Base-by-base conservation (phyloP, 2,797 vertebrate genomes). In the Epinephelus awoara region DNA sequence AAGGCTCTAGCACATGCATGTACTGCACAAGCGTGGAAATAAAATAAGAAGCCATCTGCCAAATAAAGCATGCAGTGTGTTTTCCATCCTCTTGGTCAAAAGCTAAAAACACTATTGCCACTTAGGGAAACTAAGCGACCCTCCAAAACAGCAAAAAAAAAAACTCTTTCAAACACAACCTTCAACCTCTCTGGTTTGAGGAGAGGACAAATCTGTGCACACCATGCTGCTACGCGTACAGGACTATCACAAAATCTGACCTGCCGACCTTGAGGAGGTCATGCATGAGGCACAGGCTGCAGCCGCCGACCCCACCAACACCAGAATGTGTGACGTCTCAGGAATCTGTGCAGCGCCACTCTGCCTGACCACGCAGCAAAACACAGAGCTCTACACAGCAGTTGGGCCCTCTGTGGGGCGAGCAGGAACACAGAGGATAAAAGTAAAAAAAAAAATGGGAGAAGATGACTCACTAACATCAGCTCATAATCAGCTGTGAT, bases 171-270 rank as follows among this genome's bases (percentile, higher is more conserved):
- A 11, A 11, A 29, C 7, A 5, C 63, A 85, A 59, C 61, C 67
- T 77, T 29, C 9, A 80, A 71, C 56, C 72, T 65, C 64, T 70
- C 63, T 52, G 44, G 50, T 77, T 75, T 59, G 49, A 56, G 57
- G 65, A 63, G 76, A 82, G 80, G 82, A 84, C 77, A 75, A 83
- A 86, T 58, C 27, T 29, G 74, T 71, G 51, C 72, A 79, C 17
- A 40, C 72, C 69, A 82, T 74, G 85, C 44, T 82, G 68, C 88
- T 86, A 78, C 87, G 88, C 51, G 88, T 62, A 85, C 86, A 80
- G 85, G 89, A 93, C 93, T 93, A 93, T 91, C 91, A 73, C 65
- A 85, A 84, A 80, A 88, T 91, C 88, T 92, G 90, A 92, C 90
- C 92, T 76, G 63, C 59, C 85, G 90, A 88, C 89, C 83, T 72